Conservation (phyloP, 2,113 vertebrate genomes). For the Otus sunia region DNA sequence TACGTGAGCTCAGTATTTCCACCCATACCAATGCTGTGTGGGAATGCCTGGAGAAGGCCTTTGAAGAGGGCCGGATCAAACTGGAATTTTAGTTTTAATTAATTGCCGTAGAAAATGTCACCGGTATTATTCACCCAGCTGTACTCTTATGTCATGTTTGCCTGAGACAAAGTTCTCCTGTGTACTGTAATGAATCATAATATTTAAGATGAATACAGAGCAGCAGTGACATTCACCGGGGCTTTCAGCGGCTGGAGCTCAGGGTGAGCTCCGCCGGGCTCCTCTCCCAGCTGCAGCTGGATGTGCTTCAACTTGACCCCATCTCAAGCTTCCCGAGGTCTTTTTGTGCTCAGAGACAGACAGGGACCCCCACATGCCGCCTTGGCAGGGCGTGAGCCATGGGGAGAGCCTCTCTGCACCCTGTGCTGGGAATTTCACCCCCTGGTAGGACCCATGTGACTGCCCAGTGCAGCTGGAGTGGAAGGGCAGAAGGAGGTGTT, state of each 20-base stretch:
- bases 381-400: rapidly evolving
- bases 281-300: neutral
- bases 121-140: slow-evolving; percentile 45
- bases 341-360: neutral
- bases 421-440: neutral
- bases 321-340: neutral
- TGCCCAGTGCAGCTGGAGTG: neutral
- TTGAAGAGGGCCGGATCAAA: slow-evolving; percentile 51
- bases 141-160: slow-evolving; percentile 55
- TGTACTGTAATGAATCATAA: slow-evolving; percentile 43
- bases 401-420: neutral
- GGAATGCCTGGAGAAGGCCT: slow-evolving; percentile 63
- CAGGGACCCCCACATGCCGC: neutral
- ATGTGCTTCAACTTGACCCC: neutral
- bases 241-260: neutral
- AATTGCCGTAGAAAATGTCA: slow-evolving; percentile 60
- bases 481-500: neutral
- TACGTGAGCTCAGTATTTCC: slow-evolving; percentile 52
- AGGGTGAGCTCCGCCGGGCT: neutral
- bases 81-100: slow-evolving; percentile 63
- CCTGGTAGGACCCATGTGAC: rapidly evolving
- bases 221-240: slow-evolving; percentile 15
- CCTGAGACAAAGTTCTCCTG: slow-evolving; percentile 57
- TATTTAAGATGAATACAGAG: slow-evolving; percentile 8
- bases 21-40: neutral